Evolutionary conservation across 1,140 invertebrate genomes (phyloP).

Genomic region (Charaxes varanes): DNA sequence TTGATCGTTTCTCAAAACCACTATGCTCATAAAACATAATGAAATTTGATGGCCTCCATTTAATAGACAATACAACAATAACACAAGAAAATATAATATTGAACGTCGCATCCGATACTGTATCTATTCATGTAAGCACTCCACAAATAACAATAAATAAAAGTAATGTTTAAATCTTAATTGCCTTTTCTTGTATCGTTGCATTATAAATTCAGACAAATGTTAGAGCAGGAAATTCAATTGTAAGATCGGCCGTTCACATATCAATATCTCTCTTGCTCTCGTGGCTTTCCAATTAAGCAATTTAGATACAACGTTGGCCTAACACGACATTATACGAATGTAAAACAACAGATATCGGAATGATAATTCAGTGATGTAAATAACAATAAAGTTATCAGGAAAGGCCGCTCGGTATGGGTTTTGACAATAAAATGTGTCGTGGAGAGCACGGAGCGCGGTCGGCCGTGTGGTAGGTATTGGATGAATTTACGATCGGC

Average conservation of each 20-base stretch:
- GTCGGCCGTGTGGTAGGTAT: constrained; percentile 49
- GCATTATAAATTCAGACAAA: constrained; percentile 20
- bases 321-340: constrained; percentile 57
- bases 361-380: constrained; percentile 68
- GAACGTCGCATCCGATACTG: too few relatives aligned
- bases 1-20: too few relatives aligned
- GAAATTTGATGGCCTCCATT: too few relatives aligned
- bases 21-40: too few relatives aligned
- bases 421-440: constrained; percentile 70
- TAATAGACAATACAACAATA: too few relatives aligned
- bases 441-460: constrained; percentile 40
- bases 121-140: background rate
- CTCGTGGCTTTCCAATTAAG: constrained; percentile 68
- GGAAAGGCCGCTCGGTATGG: constrained; percentile 53
- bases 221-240: constrained; percentile 13
- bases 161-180: constrained; percentile 14
- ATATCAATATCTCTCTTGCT: constrained; percentile 50
- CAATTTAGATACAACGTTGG: constrained; percentile 67
- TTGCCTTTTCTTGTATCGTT: constrained; percentile 16
- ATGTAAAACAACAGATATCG: constrained; percentile 70
- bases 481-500: constrained; percentile 52
- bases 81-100: too few relatives aligned
- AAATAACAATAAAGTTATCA: constrained; percentile 73
- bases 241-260: constrained; percentile 16
- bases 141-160: constrained; percentile 11